Percentiles rank a stretch among this genome's conserved stretches.
Conservation (phyloP, 2,797 vertebrate genomes). For the Jordanella pulchra region DNA sequence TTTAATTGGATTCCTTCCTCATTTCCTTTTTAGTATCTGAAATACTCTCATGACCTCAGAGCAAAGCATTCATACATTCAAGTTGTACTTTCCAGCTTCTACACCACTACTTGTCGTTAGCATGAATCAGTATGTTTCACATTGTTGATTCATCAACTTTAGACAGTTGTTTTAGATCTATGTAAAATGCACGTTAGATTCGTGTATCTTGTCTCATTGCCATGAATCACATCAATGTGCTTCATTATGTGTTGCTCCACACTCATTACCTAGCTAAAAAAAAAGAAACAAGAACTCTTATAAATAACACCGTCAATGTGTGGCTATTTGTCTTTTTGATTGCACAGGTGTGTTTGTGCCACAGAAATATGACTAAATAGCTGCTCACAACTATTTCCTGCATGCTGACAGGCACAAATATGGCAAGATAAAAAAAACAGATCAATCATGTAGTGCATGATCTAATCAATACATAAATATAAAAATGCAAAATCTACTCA, state of each 20-base stretch:
- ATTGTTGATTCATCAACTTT: conserved; percentile 4
- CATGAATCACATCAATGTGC: conserved; percentile 45
- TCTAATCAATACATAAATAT: conserved; percentile 40
- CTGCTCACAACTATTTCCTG: conserved; percentile 48
- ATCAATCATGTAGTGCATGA: conserved; percentile 52
- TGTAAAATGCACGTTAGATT: conserved; percentile 50
- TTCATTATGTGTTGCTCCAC: conserved; percentile 51
- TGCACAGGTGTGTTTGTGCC: conserved; percentile 19
- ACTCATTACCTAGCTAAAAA: conserved; percentile 36
- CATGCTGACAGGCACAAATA: conserved; percentile 46
- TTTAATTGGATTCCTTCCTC: neutral
- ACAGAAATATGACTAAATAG: conserved; percentile 19
- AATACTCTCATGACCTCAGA: conserved; percentile 2
- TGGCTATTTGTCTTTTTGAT: conserved; percentile 12
- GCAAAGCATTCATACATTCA: conserved; percentile 16
- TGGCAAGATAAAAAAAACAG: conserved; percentile 27
- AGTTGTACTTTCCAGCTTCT: conserved; percentile 18
- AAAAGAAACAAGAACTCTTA: neutral
- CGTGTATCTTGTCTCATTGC: conserved; percentile 41
- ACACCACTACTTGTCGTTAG: neutral
- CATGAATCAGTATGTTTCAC: conserved; percentile 15
- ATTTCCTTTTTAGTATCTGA: neutral
- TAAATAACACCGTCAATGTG: conserved; percentile 6
- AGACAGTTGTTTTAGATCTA: conserved; percentile 8
- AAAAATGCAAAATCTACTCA: conserved; percentile 7